Base-by-base conservation (phyloP, 1,140 invertebrate genomes). In the Periplaneta americana region DNA sequence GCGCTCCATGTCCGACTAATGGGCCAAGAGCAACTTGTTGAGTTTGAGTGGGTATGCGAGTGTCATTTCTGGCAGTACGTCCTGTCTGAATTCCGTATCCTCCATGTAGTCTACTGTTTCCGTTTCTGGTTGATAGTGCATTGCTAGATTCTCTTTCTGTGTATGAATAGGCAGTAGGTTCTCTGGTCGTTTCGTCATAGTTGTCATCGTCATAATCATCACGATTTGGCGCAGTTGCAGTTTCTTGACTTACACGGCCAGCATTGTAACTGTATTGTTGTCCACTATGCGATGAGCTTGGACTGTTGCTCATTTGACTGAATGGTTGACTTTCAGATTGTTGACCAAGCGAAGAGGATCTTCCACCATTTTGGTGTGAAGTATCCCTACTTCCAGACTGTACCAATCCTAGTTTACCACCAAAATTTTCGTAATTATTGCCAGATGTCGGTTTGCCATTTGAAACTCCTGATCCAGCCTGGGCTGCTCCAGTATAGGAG, bases 401-500 rank as follows among this genome's bases (percentile, higher is more conserved):
- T n/a, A 66, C 48, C 48, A 66, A 66, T 66, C 48, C 48, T 66
- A 66, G 48, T 66, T 66, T 66, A 28, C 48, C 48, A n/a, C 48
- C 48, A 66, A 66, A 66, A 28, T 66, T n/a, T 11, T 66, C 48
- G 28, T 66, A 66, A 66, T 66, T 66, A 66, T n/a, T 66, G 13
- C 22, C 28, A 0, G 22, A 22, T 28, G 48, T 66, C 28, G 22
- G 6, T 8, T n/a, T 28, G 13, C 28, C 22, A n/a, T 4, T 66
- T 66, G 48, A 36, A 8, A 28, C 22, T 82, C 95, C 95, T 17
- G 94, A 94, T 18, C 93, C 94, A 36, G 95, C 92, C 87, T 96
- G 95, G 6, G 95, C 95, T 1, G 93, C 94, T 18, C 95, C 95
- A 35, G 91, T 93, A 84, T 96, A 96, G 18, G 92, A 93, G 32